Conservation (phyloP, 2,113 vertebrate genomes). For the Aix galericulata region DNA sequence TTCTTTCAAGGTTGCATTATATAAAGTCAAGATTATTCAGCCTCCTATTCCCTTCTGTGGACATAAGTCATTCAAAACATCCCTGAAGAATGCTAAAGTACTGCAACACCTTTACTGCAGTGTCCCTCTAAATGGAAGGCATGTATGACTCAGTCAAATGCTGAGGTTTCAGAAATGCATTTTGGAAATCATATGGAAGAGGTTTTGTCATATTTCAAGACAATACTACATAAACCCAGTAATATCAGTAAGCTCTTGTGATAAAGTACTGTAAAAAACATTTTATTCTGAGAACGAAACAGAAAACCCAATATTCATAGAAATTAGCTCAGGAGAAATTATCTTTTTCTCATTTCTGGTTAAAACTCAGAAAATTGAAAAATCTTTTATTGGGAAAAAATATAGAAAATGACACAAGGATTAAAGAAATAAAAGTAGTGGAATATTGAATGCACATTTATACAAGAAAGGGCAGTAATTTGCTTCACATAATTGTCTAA, state of each 20-base stretch:
- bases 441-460: background rate
- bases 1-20: background rate
- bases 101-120: background rate
- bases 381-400: background rate
- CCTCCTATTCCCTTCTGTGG: background rate
- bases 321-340: background rate
- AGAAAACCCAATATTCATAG: background rate
- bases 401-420: background rate
- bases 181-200: background rate
- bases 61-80: background rate
- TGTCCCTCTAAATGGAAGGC: background rate
- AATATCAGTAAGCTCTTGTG: background rate
- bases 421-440: background rate
- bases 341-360: background rate
- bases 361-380: background rate
- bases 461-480: conserved; percentile 1
- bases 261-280: background rate
- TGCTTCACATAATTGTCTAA: conserved; percentile 16
- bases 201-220: background rate
- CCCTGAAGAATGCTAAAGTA: background rate
- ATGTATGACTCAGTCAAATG: background rate
- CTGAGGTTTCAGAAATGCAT: background rate
- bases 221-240: background rate
- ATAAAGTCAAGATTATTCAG: background rate
- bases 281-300: background rate